phyloP scores from a whole-genome alignment of 2,113 vertebrate genomes.

The Zapus hudsonius region DNA sequence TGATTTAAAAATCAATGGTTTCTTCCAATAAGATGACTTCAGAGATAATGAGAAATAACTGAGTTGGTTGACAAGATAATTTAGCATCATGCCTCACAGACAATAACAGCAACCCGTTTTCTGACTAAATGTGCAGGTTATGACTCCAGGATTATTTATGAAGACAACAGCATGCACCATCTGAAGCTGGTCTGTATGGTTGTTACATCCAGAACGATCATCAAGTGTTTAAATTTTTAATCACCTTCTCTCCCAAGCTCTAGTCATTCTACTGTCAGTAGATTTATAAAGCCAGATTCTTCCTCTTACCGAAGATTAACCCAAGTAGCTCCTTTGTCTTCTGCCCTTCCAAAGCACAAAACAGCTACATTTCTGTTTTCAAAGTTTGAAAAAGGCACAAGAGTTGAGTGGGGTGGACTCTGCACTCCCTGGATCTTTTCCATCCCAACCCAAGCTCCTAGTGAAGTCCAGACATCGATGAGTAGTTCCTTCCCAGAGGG shows the following conservation, averaged over 20 bases:
- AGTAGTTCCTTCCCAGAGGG: too few species aligned
- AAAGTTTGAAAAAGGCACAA: not conserved
- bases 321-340: not conserved
- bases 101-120: constrained; percentile 50
- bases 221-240: constrained; percentile 14
- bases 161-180: not conserved
- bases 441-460: not conserved
- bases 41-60: constrained; percentile 24
- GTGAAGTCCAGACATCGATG: not conserved
- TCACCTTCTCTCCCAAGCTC: constrained; percentile 1
- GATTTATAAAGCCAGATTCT: constrained; percentile 21
- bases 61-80: constrained; percentile 65
- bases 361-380: not conserved
- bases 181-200: not conserved
- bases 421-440: not conserved
- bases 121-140: not conserved
- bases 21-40: constrained; percentile 57
- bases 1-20: constrained; percentile 45
- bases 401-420: not conserved
- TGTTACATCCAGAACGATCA: not conserved
- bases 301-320: not conserved
- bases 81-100: constrained; percentile 40
- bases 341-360: not conserved
- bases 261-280: not conserved
- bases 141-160: not conserved